Evolutionary conservation across 2,113 vertebrate species (phyloP), one percentile per base, ranked within the genome.

Genomic region (Neopipo cinnamomea): DNA sequence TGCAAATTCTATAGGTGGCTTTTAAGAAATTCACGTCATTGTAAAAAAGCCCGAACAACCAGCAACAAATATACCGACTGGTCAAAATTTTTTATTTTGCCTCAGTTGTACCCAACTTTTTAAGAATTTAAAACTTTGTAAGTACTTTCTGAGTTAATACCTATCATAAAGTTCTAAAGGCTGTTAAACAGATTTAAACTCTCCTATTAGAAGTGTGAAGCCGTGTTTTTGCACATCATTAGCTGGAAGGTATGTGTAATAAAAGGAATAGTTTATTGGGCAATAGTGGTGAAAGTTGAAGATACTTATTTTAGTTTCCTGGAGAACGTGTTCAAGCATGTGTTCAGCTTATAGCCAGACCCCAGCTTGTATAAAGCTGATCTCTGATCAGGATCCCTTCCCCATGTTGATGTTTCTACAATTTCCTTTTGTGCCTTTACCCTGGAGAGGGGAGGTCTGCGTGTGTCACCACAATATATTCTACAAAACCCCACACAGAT

Each of bases 181-280:
- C 92, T 91, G 30, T 97, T 96, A 96, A 95, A 70, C 41, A 89
- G 71, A 96, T 97, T 96, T 94, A 94, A 97, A 37, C 61, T 93
- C 63, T 75, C 28, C 80, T 95, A 5, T 97, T 81, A 96, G 79
- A 97, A 94, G 65, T 77, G 88, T 78, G 56, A 95, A 95, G 39
- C 42, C 46, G 16, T 96, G 89, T 49, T 96, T 97, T 96, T 95
- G 68, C 62, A 89, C 65, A 88, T 72, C 85, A 80, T 97, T 97
- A 97, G 83, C 74, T 94, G 68, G 92, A 91, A 95, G 35, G 8
- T 85, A 67, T 92, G 37, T 49, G 37, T 85, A 97, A 88, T 97
- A 96, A 97, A 97, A 88, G 30, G 1, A 63, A 42, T 66, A 75
- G 78, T 82, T 96, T 97, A 93, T 93, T 95, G 85, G 66, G 75